These are phyloP conservation scores for Antheraea pernyi DNA, from an alignment of 1,140 invertebrate genomes.

Conservation along the genomic window DNA sequence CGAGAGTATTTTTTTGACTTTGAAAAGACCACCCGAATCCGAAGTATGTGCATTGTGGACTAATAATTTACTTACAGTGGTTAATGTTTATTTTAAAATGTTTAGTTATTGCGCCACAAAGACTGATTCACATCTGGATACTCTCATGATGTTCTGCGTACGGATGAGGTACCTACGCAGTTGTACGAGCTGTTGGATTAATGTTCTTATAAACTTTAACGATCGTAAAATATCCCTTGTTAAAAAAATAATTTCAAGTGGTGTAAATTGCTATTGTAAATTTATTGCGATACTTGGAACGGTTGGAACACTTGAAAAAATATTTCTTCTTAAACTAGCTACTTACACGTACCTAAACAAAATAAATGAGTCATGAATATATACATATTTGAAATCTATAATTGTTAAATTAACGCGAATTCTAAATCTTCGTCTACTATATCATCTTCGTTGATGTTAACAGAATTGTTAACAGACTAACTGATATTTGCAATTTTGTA, in stretches of 20 bases:
- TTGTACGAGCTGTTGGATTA: background rate
- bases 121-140: conserved; percentile 16
- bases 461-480: too few species aligned
- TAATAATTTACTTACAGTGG: conserved; percentile 14
- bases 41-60: conserved; percentile 5
- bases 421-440: too few species aligned
- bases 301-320: conserved; percentile 1
- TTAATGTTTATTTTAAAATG: conserved; percentile 11
- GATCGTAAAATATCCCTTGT: conserved; percentile 16
- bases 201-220: conserved; percentile 9
- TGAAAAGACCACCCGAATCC: conserved; percentile 49
- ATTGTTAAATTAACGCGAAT: background rate
- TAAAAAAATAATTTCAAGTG: conserved; percentile 13
- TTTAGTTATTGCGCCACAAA: conserved; percentile 9
- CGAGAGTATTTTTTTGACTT: conserved; percentile 23
- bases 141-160: conserved; percentile 9
- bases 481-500: too few species aligned
- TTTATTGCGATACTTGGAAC: conserved; percentile 5
- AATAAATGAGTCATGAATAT: background rate
- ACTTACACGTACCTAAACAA: background rate
- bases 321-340: background rate
- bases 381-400: background rate
- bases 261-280: conserved; percentile 1
- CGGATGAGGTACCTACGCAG: background rate
- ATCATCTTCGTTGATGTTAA: too few species aligned